Percentiles rank a stretch among this genome's conserved stretches.
Conservation (phyloP, 2,888 invertebrate species). For the Nebria brevicollis region DNA sequence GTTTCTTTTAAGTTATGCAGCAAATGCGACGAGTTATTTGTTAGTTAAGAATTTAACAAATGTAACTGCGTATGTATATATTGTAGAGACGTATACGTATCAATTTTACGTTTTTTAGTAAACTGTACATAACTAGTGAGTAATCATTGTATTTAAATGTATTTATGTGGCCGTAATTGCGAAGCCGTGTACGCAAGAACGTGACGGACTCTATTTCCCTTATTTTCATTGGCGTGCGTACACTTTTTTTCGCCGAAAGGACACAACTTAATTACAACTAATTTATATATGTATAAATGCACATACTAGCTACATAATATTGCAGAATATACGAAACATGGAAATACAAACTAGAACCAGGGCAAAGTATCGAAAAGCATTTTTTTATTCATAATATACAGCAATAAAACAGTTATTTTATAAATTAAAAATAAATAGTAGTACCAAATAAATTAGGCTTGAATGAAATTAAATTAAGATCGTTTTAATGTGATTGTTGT, state of each 20-base stretch:
- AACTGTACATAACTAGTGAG: conserved; percentile 39
- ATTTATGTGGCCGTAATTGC: conserved; percentile 44
- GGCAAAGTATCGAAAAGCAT: too few relatives aligned
- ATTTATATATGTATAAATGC: background rate
- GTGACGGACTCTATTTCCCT: conserved; percentile 33
- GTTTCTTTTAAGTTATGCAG: background rate
- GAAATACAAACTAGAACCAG: too few relatives aligned
- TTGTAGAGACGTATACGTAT: background rate
- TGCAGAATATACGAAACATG: too few relatives aligned
- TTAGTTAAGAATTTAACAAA: background rate
- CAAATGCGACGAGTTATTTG: conserved; percentile 6
- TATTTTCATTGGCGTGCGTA: conserved; percentile 10
- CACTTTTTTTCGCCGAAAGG: background rate
- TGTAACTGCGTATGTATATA: background rate
- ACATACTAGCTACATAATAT: too few relatives aligned
- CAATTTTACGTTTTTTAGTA: conserved; percentile 14
- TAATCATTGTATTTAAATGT: conserved; percentile 46
- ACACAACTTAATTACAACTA: background rate
- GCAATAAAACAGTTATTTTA: too few relatives aligned
- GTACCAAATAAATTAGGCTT: too few relatives aligned
- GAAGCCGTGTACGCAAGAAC: conserved; percentile 41
- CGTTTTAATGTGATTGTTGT: too few relatives aligned
- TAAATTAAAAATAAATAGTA: too few relatives aligned
- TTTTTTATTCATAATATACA: too few relatives aligned
- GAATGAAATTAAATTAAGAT: too few relatives aligned